These are phyloP conservation scores for Atherinomorus stipes DNA, from an alignment of 2,113 vertebrate genomes.

Conservation along the genomic window DNA sequence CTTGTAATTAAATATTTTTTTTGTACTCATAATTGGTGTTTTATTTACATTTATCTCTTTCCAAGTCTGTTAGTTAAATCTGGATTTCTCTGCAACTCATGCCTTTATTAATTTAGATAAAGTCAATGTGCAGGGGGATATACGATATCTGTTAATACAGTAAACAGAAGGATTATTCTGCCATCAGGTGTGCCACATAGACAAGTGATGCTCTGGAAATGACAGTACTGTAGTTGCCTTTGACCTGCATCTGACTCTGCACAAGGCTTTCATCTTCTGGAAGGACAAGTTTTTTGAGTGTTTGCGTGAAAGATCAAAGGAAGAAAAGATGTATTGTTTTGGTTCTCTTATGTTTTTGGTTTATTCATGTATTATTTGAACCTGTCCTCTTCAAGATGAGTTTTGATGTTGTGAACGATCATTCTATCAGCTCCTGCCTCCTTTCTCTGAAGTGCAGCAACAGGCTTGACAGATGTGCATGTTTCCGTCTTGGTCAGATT, in stretches of 20 bases:
- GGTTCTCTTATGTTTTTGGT: slow-evolving; percentile 16
- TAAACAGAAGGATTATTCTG: slow-evolving; percentile 57
- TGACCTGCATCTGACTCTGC: slow-evolving; percentile 65
- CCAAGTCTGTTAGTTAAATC: too few relatives aligned
- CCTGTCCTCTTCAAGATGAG: neutral
- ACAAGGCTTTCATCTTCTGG: slow-evolving; percentile 38
- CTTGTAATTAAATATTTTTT: too few relatives aligned
- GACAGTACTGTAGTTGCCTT: slow-evolving; percentile 26
- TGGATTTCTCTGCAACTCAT: too few relatives aligned
- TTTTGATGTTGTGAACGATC: slow-evolving; percentile 1
- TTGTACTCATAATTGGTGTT: too few relatives aligned
- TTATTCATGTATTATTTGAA: slow-evolving; percentile 11
- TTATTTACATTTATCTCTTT: too few relatives aligned
- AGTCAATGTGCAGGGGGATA: neutral
- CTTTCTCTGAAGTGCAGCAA: slow-evolving; percentile 4
- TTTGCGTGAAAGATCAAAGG: slow-evolving; percentile 21
- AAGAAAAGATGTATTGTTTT: slow-evolving; percentile 19
- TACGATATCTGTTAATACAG: slow-evolving; percentile 7
- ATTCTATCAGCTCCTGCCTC: neutral
- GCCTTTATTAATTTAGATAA: neutral
- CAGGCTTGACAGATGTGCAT: slow-evolving; percentile 3
- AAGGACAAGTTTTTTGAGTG: neutral
- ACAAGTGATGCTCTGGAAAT: slow-evolving; percentile 28
- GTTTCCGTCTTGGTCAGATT: neutral
- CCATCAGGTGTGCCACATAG: slow-evolving; percentile 13